Evolutionary conservation across 2,113 vertebrate genomes (phyloP), one percentile per base, ranked within the genome.

Genomic region (Calonectris borealis): DNA sequence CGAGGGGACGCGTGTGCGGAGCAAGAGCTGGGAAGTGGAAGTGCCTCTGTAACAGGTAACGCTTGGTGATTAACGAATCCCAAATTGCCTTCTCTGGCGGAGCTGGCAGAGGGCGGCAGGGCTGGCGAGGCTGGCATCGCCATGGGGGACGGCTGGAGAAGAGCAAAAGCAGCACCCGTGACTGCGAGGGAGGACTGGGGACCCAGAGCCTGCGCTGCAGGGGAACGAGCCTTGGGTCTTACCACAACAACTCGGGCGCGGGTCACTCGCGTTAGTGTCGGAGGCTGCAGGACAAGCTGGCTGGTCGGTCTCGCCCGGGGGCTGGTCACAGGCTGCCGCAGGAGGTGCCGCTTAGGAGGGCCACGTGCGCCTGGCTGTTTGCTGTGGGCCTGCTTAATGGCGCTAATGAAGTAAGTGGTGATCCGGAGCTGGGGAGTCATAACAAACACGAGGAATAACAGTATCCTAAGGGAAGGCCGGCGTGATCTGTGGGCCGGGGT

Each of bases 241-340:
- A 3, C 29, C 25, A 0, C 29, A 1, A 0, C 5, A 2, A 3
- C 36, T 10, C 10, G 5, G 61, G 13, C 1, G 6, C 5, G 4
- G 49, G 57, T 42, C 10, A 1, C 42, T 10, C 2, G 1, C 1
- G 2, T 9, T 7, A 2, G 13, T 1, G 6, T 14, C 7, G 17
- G 34, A 16, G 27, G 57, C 32, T 10, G 49, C 2, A 3, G 57
- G 82, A 24, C 1, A 0, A 16, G 51, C 10, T 4, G 5, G 5
- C 21, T 5, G 12, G 25, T 8, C 8, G 10, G 16, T 25, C 16
- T 10, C 7, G 29, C 54, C 32, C 3, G 1, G 38, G 54, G n/a
- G 27, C 76, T 11, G 69, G 18, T n/a, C 54, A 7, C 6, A 4
- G 61, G 9, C 62, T 9, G 52, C 44, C 2, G 6, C 34, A 4